Base-by-base conservation (phyloP, 2,797 vertebrate species). In the Tinamus major region DNA sequence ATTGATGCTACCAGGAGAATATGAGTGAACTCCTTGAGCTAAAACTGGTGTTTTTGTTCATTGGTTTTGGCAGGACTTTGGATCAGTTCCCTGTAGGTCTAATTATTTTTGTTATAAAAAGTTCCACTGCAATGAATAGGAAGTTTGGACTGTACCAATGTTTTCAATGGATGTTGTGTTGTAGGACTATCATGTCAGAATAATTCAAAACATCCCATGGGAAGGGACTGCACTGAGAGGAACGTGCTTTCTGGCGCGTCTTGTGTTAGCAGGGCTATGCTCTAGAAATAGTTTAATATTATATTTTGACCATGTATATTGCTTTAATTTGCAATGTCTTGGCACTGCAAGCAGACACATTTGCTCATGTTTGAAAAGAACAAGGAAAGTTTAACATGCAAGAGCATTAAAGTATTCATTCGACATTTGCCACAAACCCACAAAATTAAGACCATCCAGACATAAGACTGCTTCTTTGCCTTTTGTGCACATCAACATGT, bases 41-140 rank as follows among this genome's bases (percentile, higher is more conserved):
- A 95, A 95, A 95, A 92, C 89, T 93, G 89, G 90, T 89, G 86
- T 97, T 86, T 95, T 95, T 93, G 92, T 87, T 93, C 85, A 85
- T 75, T 92, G 93, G 85, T 88, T 53, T 69, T 96, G 92, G 92
- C 85, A 96, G 93, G 86, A 76, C 79, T 83, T 61, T 92, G 91
- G 90, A 93, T 65, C 62, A 84, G 93, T 95, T 96, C 96, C 96
- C 96, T 95, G 92, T 94, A 96, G 96, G 90, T 97, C 81, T 96
- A 95, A 96, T 96, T 97, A 97, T 93, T 95, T 97, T 95, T 92
- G 83, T 92, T 79, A 96, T 89, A 86, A 79, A 90, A 92, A 72
- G 58, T 92, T 86, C 69, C 48, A 53, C 64, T 85, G 72, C 74
- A 90, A 79, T 79, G 95, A 90, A 87, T 62, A 89, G 74, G 85